Evolutionary conservation across 2,113 vertebrate species (phyloP), one percentile per base, ranked within the genome.

Genomic region (Formicarius rufipectus): DNA sequence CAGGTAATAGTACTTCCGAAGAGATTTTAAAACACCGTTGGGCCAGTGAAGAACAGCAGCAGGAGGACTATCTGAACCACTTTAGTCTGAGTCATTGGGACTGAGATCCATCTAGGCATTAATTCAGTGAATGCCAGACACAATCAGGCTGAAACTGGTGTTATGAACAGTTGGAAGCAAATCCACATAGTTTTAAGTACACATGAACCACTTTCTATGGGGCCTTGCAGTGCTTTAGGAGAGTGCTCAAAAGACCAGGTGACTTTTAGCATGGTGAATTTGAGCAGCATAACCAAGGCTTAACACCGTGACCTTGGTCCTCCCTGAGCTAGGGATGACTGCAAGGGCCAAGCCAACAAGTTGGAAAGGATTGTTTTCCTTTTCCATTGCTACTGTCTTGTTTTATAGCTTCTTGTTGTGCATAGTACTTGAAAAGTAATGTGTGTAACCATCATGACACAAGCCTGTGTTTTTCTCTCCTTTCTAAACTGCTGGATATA

Each of bases 171-270:
- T 27, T 94, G 93, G 88, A 90, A 92, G 83, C 80, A 96, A 93
- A 93, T 92, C 88, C 94, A 94, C 83, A 79, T 62, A 84, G 88
- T 93, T 96, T 89, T 84, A 89, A 94, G 88, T 45, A 73, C 79
- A 94, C 4, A 28, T 69, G 84, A 94, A 90, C 52, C 74, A 30
- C 89, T 95, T 92, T 94, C 84, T 84, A 1, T 44, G 92, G 90
- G 85, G 84, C 89, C 44, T 44, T 93, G 72, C 88, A 82, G 79
- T 81, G 88, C 60, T 93, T 93, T 87, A 89, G 28, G 44, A 93
- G 92, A 89, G 64, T 0, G 8, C 93, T 93, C 31, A 7, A 87
- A 80, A 80, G 79, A 94, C 95, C 92, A 87, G 83, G 90, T 94
- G 86, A 94, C 94, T 94, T 88, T 78, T 40, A 60, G 76, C 52